phyloP scores from a whole-genome alignment of 2,888 invertebrate genomes.

The Acrocera orbiculus region DNA sequence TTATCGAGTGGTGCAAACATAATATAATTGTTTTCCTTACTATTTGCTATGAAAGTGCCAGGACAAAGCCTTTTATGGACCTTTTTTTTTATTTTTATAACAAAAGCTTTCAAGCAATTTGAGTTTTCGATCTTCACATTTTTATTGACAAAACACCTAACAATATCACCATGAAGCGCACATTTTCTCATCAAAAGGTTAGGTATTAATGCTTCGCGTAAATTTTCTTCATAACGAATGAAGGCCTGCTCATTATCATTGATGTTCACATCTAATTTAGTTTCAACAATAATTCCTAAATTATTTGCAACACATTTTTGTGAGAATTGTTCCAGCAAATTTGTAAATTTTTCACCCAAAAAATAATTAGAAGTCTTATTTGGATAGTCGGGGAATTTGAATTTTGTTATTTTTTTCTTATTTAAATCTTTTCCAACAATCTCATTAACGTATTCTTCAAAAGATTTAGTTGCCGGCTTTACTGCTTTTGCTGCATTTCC shows the following conservation, averaged over 20 bases:
- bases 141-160: slow-evolving; percentile 48
- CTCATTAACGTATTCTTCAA: slow-evolving; percentile 19
- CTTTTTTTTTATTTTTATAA: slow-evolving; percentile 58
- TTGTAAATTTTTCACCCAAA: slow-evolving; percentile 33
- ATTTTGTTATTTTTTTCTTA: slow-evolving; percentile 4
- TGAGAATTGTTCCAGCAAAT: slow-evolving; percentile 41
- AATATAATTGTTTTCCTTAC: slow-evolving; percentile 42
- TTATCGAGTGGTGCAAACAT: slow-evolving; percentile 63
- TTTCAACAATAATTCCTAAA: slow-evolving; percentile 37
- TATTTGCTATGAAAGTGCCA: slow-evolving; percentile 36
- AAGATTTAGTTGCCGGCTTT: slow-evolving; percentile 3
- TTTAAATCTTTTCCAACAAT: slow-evolving; percentile 17
- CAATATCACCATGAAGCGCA: slow-evolving; percentile 71
- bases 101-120: too few relatives aligned
- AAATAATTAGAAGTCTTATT: slow-evolving; percentile 36
- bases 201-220: slow-evolving; percentile 55
- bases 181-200: slow-evolving; percentile 55
- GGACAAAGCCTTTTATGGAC: slow-evolving; percentile 55
- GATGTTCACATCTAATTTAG: slow-evolving; percentile 64
- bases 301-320: slow-evolving; percentile 23
- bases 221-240: slow-evolving; percentile 38
- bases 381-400: too few relatives aligned
- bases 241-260: slow-evolving; percentile 68
- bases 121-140: too few relatives aligned
- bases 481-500: too few relatives aligned